Evolutionary conservation across 1,140 invertebrate species (phyloP).

Genomic region (Rhizoglyphus robini): DNA sequence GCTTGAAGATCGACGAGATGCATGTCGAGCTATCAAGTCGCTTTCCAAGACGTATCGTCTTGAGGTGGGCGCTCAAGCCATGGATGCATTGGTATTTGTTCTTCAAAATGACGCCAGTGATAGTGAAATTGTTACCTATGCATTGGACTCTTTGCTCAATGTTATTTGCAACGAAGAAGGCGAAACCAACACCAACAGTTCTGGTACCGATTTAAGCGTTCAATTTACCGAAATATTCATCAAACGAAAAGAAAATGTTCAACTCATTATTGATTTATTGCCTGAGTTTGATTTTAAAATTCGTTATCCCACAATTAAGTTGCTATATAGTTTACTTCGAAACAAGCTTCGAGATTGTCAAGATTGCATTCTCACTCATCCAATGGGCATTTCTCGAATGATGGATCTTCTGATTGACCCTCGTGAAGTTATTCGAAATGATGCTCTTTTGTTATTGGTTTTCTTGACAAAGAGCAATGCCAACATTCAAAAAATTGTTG

Average conservation of each 20-base stretch:
- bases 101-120: conserved; percentile 50
- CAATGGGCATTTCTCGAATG: conserved; percentile 92
- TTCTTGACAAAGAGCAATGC: conserved; percentile 88
- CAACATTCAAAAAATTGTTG: conserved; percentile 98
- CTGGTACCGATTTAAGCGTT: conserved; percentile 49
- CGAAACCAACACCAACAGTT: neutral
- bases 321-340: conserved; percentile 62
- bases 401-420: conserved; percentile 89
- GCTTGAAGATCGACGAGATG: conserved; percentile 86
- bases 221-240: conserved; percentile 98
- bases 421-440: conserved; percentile 90
- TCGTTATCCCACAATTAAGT: conserved; percentile 66
- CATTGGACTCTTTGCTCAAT: conserved; percentile 78
- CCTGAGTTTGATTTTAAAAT: conserved; percentile 88
- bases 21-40: conserved; percentile 83
- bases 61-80: conserved; percentile 87
- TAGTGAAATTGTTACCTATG: conserved; percentile 78
- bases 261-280: conserved; percentile 66
- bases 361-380: conserved; percentile 81
- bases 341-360: conserved; percentile 79
- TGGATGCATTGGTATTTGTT: conserved; percentile 60
- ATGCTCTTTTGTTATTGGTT: conserved; percentile 79
- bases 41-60: conserved; percentile 81
- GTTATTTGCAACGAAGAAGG: conserved; percentile 59
- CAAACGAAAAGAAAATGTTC: conserved; percentile 74